These are phyloP conservation scores for Oreonectes daqikongensis DNA, from an alignment of 2,797 vertebrate genomes.

Conservation along the genomic window DNA sequence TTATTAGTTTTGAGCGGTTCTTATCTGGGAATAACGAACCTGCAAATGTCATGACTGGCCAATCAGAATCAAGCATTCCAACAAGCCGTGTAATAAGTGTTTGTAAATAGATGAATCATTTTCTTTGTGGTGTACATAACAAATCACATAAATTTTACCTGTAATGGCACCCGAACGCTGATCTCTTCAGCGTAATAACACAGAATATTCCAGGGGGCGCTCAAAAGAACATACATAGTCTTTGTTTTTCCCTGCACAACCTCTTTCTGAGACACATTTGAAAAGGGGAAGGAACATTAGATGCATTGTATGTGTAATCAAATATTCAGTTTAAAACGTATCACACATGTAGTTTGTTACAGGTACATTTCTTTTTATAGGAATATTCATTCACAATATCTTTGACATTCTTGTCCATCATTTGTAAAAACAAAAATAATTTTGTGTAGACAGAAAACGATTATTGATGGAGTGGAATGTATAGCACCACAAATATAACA, in stretches of 20 bases:
- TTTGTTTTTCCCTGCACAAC: slow-evolving; percentile 56
- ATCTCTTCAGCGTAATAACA: slow-evolving; percentile 83
- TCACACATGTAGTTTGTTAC: background rate
- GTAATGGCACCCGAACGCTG: slow-evolving; percentile 76
- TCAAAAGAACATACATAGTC: slow-evolving; percentile 74
- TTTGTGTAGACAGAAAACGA: too few relatives aligned
- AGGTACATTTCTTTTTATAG: background rate
- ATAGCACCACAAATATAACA: background rate
- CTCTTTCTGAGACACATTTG: slow-evolving; percentile 61
- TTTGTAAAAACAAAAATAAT: background rate
- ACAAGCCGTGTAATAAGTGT: too few relatives aligned
- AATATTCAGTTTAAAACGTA: background rate
- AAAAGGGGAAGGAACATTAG: background rate
- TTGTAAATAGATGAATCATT: background rate
- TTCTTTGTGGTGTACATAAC: background rate
- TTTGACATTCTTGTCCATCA: background rate
- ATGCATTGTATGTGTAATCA: background rate
- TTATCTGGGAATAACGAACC: too few relatives aligned
- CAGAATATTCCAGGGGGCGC: slow-evolving; percentile 75
- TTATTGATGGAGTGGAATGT: background rate
- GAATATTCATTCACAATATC: background rate
- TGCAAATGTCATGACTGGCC: too few relatives aligned
- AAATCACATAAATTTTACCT: slow-evolving; percentile 68
- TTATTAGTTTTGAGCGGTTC: too few relatives aligned
- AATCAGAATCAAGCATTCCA: too few relatives aligned